Evolutionary conservation across 2,113 vertebrate genomes (phyloP).

Genomic region (Spermophilus dauricus): DNA sequence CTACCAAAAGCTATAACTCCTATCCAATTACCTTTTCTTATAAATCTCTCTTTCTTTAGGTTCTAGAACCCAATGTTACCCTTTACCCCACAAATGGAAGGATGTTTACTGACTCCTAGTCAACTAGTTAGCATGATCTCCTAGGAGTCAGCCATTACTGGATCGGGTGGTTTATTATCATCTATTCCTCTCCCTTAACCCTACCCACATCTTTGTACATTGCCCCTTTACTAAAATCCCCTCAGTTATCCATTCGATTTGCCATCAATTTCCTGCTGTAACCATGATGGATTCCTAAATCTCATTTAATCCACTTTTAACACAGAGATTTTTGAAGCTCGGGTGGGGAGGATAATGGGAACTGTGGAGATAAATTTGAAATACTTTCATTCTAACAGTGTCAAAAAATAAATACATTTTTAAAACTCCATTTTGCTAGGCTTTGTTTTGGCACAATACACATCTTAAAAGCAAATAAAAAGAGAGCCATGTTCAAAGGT

Average conservation of each 20-base stretch:
- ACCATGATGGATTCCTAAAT: neutral
- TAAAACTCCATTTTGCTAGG: neutral
- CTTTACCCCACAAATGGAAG: neutral
- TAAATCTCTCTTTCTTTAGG: neutral
- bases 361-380: neutral
- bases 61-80: neutral
- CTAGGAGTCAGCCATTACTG: neutral
- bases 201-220: neutral
- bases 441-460: neutral
- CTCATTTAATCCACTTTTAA: neutral
- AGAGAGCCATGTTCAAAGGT: neutral
- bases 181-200: neutral
- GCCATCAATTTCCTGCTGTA: neutral
- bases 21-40: neutral
- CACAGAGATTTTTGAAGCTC: neutral
- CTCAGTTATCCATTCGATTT: neutral
- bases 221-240: neutral
- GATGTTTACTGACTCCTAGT: rapidly evolving
- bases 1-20: neutral
- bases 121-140: neutral
- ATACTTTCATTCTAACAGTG: neutral
- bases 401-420: neutral
- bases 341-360: neutral
- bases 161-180: neutral
- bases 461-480: neutral